A percentile compares a stretch with the other conserved stretches of the same genome.
Conservation (phyloP, 2,113 vertebrate genomes). For the Arvicanthis niloticus region DNA sequence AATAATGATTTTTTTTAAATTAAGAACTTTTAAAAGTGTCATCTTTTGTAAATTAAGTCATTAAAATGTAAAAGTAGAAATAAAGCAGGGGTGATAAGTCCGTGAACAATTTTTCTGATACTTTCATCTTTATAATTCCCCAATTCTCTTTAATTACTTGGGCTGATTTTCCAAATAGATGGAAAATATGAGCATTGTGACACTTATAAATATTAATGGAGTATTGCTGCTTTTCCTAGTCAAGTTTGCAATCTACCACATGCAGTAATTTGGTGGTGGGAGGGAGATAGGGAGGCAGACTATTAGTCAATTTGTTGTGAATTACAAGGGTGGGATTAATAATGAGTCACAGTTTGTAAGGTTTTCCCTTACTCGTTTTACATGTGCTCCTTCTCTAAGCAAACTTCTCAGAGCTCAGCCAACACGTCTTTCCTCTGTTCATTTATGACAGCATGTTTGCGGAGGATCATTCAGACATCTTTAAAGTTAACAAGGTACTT, state of each 20-base stretch:
- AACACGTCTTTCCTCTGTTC: background rate
- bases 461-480: background rate
- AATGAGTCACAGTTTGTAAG: slow-evolving; percentile 44
- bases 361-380: slow-evolving; percentile 26
- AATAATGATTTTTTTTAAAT: slow-evolving; percentile 51
- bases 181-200: slow-evolving; percentile 41
- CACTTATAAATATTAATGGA: slow-evolving; percentile 74
- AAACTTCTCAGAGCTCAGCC: background rate
- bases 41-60: slow-evolving; percentile 62
- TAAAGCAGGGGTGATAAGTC: slow-evolving; percentile 57
- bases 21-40: slow-evolving; percentile 58
- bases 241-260: slow-evolving; percentile 42
- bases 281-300: background rate
- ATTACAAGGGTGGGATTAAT: slow-evolving; percentile 66
- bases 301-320: slow-evolving; percentile 64
- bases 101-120: slow-evolving; percentile 30
- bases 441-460: background rate
- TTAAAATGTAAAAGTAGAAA: slow-evolving; percentile 54
- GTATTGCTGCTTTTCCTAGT: slow-evolving; percentile 55
- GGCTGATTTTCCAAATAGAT: slow-evolving; percentile 59
- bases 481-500: background rate
- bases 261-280: slow-evolving; percentile 24
- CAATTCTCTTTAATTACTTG: slow-evolving; percentile 65
- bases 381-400: background rate
- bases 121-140: slow-evolving; percentile 72